Evolutionary conservation across 1,140 invertebrate species (phyloP).

Genomic region (Drosophila nikananu): DNA sequence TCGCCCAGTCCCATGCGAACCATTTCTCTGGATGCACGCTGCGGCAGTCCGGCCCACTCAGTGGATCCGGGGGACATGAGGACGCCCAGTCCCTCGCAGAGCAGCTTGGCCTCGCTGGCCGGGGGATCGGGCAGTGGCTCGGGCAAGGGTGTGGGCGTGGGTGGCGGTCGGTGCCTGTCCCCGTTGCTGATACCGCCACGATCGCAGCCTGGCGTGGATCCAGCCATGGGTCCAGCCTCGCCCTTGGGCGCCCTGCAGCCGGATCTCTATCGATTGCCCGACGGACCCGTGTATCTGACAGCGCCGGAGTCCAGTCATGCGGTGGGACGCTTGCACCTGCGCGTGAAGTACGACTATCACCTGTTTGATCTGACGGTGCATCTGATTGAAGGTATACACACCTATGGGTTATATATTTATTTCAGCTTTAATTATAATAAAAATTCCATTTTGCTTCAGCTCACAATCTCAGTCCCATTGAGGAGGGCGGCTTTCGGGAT

Average conservation of each 20-base stretch:
- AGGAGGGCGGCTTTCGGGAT: slow-evolving; percentile 94
- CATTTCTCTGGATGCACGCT: slow-evolving; percentile 90
- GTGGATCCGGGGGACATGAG: slow-evolving; percentile 77
- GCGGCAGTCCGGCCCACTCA: slow-evolving; percentile 86
- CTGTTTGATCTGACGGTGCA: slow-evolving; percentile 94
- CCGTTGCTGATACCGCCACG: slow-evolving; percentile 89
- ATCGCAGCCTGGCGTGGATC: slow-evolving; percentile 78
- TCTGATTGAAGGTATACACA: slow-evolving; percentile 93
- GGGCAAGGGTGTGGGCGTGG: slow-evolving; percentile 78
- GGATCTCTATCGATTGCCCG: slow-evolving; percentile 92
- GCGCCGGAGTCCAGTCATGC: slow-evolving; percentile 86
- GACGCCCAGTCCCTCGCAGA: slow-evolving; percentile 86
- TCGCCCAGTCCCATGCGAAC: slow-evolving; percentile 91
- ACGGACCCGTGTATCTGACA: slow-evolving; percentile 90
- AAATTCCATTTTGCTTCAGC: slow-evolving; percentile 86
- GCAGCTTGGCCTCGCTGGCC: slow-evolving; percentile 87
- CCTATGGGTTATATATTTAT: not conserved
- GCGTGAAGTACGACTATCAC: slow-evolving; percentile 95
- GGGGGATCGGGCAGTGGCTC: slow-evolving; percentile 68
- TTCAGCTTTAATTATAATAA: not conserved
- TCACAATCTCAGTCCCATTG: slow-evolving; percentile 92
- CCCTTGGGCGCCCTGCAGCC: slow-evolving; percentile 94
- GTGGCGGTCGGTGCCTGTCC: slow-evolving; percentile 88
- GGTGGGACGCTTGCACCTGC: slow-evolving; percentile 92
- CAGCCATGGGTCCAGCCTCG: slow-evolving; percentile 87